Evolutionary conservation across 2,797 vertebrate species (phyloP).

Genomic region (Muscicapa comitata): DNA sequence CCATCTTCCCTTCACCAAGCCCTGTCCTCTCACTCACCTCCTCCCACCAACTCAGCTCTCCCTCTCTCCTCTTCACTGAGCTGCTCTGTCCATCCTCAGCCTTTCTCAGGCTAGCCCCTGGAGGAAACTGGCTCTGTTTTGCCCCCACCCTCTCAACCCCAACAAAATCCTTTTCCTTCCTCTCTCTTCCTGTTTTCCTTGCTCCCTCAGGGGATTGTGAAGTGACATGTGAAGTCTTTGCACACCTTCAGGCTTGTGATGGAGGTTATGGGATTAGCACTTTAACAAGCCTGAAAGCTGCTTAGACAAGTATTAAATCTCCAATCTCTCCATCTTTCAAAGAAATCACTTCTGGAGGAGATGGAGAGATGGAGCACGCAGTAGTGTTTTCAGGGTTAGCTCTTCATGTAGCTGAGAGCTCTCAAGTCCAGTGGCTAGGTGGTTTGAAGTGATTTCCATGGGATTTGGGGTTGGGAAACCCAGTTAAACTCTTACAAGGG

Average conservation of each 20-base stretch:
- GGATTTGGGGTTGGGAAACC: background rate
- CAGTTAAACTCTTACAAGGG: background rate
- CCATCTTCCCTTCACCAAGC: background rate
- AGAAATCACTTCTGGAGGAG: slow-evolving; percentile 38
- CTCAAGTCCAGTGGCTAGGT: background rate
- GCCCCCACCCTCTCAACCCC: background rate
- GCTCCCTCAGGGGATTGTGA: background rate
- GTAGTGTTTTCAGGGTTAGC: background rate
- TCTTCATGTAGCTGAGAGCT: background rate
- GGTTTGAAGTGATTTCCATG: background rate
- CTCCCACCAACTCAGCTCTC: background rate
- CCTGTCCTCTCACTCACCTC: background rate
- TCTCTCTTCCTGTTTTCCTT: background rate
- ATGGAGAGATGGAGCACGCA: background rate
- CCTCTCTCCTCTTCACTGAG: background rate
- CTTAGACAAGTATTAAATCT: slow-evolving; percentile 56
- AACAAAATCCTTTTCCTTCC: background rate
- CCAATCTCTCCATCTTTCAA: slow-evolving; percentile 45
- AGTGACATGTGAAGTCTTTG: slow-evolving; percentile 10
- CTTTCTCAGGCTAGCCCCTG: background rate
- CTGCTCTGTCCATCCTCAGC: background rate
- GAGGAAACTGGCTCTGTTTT: background rate
- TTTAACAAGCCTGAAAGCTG: slow-evolving; percentile 47
- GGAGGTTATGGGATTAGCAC: slow-evolving; percentile 47
- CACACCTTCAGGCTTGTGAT: slow-evolving; percentile 1